A percentile compares a stretch with the other conserved stretches of the same genome.
Conservation (phyloP, 2,113 vertebrate genomes). For the Climacteris rufus region DNA sequence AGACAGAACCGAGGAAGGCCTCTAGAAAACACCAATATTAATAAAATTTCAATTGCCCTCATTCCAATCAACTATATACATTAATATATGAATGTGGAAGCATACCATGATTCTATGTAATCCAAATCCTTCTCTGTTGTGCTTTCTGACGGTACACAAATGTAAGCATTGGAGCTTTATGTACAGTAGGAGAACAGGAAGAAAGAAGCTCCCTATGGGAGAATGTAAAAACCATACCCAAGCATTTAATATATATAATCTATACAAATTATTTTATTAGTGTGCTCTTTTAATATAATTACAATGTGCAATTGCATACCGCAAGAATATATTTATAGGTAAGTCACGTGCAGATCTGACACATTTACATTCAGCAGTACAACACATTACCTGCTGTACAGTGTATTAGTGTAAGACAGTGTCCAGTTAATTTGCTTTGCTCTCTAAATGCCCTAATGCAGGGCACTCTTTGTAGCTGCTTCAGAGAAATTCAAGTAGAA, state of each 20-base stretch:
- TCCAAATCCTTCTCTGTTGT: slow-evolving; percentile 41
- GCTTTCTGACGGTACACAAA: slow-evolving; percentile 54
- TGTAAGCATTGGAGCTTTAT: slow-evolving; percentile 58
- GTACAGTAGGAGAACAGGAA: slow-evolving; percentile 65
- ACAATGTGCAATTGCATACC: slow-evolving; percentile 80
- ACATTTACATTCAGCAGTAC: slow-evolving; percentile 64
- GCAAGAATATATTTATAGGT: slow-evolving; percentile 71
- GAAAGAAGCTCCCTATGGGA: slow-evolving; percentile 70
- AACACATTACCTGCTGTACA: slow-evolving; percentile 52
- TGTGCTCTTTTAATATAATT: slow-evolving; percentile 83
- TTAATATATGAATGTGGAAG: slow-evolving; percentile 36
- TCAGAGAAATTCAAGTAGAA: slow-evolving; percentile 75
- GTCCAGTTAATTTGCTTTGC: slow-evolving; percentile 53
- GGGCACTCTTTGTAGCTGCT: slow-evolving; percentile 65
- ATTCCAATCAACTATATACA: slow-evolving; percentile 70
- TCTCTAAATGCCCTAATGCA: slow-evolving; percentile 33
- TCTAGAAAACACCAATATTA: slow-evolving; percentile 69
- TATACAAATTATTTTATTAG: slow-evolving; percentile 83
- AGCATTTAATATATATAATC: slow-evolving; percentile 81
- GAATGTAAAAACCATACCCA: slow-evolving; percentile 77
- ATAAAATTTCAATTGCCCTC: slow-evolving; percentile 64
- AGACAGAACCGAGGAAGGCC: slow-evolving; percentile 69
- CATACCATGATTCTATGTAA: slow-evolving; percentile 20
- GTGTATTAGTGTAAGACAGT: slow-evolving; percentile 4
- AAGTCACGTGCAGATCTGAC: slow-evolving; percentile 68